phyloP scores from a whole-genome alignment of 2,888 invertebrate species.

The Helicoverpa assulta region DNA sequence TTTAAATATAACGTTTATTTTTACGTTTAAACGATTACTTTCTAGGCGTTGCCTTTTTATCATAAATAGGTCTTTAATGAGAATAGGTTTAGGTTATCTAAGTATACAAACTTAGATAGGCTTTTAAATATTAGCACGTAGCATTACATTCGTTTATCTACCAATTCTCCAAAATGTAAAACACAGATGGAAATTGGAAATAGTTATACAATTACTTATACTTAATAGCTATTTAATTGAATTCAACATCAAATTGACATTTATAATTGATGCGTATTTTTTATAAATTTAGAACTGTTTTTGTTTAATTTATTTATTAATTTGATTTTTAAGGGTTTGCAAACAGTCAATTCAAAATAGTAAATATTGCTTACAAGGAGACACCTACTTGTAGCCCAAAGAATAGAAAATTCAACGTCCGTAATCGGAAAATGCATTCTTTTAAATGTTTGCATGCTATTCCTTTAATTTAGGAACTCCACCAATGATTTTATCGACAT shows the following conservation, averaged over 20 bases:
- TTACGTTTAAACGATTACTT: conserved; percentile 7
- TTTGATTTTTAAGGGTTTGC: neutral
- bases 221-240: conserved; percentile 64
- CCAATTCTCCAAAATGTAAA: conserved; percentile 19
- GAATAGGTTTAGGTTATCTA: conserved; percentile 6
- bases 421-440: neutral
- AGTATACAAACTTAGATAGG: conserved; percentile 11
- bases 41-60: conserved; percentile 18
- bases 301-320: conserved; percentile 11
- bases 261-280: conserved; percentile 79
- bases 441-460: neutral
- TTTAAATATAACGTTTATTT: conserved; percentile 14
- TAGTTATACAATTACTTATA: conserved; percentile 31
- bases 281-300: conserved; percentile 46
- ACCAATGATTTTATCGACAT: conserved; percentile 12
- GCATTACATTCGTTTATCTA: conserved; percentile 15
- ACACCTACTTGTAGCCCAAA: neutral
- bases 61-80: neutral
- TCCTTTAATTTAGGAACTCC: conserved; percentile 42
- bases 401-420: neutral
- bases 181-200: conserved; percentile 13
- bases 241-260: conserved; percentile 80
- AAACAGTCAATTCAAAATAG: neutral
- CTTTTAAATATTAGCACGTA: conserved; percentile 1
- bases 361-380: neutral